Evolutionary conservation across 2,888 invertebrate genomes (phyloP), one percentile per base, ranked within the genome.

Genomic region (Melitaea athalia): DNA sequence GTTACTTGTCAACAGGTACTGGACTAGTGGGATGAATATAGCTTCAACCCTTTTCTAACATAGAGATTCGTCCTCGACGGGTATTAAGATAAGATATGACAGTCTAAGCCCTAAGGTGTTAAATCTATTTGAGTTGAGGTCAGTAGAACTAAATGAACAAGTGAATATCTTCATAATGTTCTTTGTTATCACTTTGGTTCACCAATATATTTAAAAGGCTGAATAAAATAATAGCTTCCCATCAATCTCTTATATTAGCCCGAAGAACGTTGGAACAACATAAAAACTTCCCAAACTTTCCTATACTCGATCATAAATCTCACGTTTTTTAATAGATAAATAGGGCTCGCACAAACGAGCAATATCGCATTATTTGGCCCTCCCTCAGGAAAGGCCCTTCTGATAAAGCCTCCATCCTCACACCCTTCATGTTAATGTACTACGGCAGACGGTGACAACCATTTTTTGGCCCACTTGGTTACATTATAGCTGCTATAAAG

Each of bases 381-480:
- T 89, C 92, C 91, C 91, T 88, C 89, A 90, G 91, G 91, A 92
- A 92, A 89, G 92, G 91, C 90, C 90, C 91, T 91, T 85, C 87
- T 91, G 92, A 92, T 92, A 92, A 91, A 90, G 82, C 89, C 91
- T 86, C 90, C 91, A 87, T 82, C 89, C 92, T 89, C 91, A 89
- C 91, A 91, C 91, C 88, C 90, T 87, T 87, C 89, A 92, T 91
- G 89, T 89, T 92, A 92, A 92, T 92, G 91, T 90, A 92, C 86
- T 89, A 79, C 87, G 86, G 88, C 92, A 92, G 91, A 92, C 92
- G 92, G 91, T 92, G 92, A 91, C 92, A 92, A 91, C 89, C 90
- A 92, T 91, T 92, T 92, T 92, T 92, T 92, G 88, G 92, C 89
- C 91, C 90, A 91, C 92, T 92, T 90, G 91, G 91, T 86, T 89